Conservation (phyloP, 2,888 invertebrate species). For the Reticulitermes lucifugus region DNA sequence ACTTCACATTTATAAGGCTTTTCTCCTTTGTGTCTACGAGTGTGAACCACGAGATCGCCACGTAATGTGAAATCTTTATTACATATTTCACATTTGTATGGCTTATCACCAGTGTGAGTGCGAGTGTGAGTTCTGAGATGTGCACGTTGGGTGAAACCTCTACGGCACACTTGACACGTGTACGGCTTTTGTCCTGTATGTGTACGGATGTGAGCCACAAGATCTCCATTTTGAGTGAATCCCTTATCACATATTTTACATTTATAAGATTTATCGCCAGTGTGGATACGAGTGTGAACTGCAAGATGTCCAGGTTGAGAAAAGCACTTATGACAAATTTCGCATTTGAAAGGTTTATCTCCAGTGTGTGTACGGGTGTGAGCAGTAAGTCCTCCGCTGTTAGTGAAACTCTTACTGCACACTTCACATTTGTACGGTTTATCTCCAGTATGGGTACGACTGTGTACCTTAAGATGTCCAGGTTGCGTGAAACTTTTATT, state of each 20-base stretch:
- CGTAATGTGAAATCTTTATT: not conserved
- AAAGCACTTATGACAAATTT: slow-evolving; percentile 27
- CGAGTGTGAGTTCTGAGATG: not conserved
- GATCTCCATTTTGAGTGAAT: not conserved
- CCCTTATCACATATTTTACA: slow-evolving; percentile 24
- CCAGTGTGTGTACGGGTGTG: slow-evolving; percentile 8
- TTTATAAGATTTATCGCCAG: slow-evolving; percentile 13
- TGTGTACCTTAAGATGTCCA: slow-evolving; percentile 9
- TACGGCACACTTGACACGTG: not conserved
- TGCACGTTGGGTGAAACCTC: not conserved
- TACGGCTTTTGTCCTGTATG: not conserved
- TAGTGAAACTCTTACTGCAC: slow-evolving; percentile 5
- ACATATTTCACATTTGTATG: slow-evolving; percentile 5
- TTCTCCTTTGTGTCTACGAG: not conserved
- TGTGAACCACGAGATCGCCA: not conserved
- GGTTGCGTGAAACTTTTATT: slow-evolving; percentile 1
- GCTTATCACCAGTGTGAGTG: slow-evolving; percentile 23
- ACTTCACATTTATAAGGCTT: not conserved
- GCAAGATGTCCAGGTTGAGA: slow-evolving; percentile 1
- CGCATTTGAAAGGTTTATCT: slow-evolving; percentile 5
- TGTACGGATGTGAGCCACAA: not conserved
- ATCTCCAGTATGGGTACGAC: not conserved
- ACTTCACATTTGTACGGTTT: slow-evolving; percentile 29
- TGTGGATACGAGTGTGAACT: slow-evolving; percentile 20
- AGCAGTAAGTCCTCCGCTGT: not conserved